A percentile compares a stretch with the other conserved stretches of the same genome.
Evolutionary conservation across 2,797 vertebrate species (phyloP).

Genomic region (Sebastes hopkinsi): DNA sequence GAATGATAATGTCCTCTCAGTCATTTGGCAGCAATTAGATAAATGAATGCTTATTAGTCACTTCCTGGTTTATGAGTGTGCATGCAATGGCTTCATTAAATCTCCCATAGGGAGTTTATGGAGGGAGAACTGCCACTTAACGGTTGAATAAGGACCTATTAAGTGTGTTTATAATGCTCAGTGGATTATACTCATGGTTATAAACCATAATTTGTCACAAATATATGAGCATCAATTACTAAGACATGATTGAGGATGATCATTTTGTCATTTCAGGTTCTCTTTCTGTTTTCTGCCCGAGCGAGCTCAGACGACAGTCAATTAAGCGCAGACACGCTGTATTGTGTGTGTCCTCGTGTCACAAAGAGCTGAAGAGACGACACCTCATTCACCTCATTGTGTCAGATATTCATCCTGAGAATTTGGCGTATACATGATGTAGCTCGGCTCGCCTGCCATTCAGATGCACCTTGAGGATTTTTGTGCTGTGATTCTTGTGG

Average conservation of each 20-base stretch:
- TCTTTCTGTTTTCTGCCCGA: slow-evolving; percentile 25
- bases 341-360: slow-evolving; percentile 10
- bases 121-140: slow-evolving; percentile 49
- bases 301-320: slow-evolving; percentile 36
- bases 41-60: slow-evolving; percentile 64
- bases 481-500: not conserved
- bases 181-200: slow-evolving; percentile 45
- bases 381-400: slow-evolving; percentile 26
- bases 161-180: slow-evolving; percentile 60
- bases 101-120: slow-evolving; percentile 46
- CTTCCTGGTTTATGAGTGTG: slow-evolving; percentile 58
- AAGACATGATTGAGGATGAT: slow-evolving; percentile 40
- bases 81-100: slow-evolving; percentile 61
- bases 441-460: slow-evolving; percentile 34
- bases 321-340: slow-evolving; percentile 20
- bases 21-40: slow-evolving; percentile 58
- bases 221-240: slow-evolving; percentile 55
- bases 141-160: slow-evolving; percentile 48
- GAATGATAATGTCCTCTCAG: slow-evolving; percentile 46
- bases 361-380: slow-evolving; percentile 26
- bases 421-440: slow-evolving; percentile 28
- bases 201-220: slow-evolving; percentile 52
- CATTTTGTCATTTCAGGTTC: slow-evolving; percentile 16
- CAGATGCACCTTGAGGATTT: slow-evolving; percentile 32
- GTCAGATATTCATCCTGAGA: slow-evolving; percentile 41